Percentiles rank a stretch among this genome's conserved stretches.
These are phyloP conservation scores for Zygogramma bicolorata DNA, from an alignment of 2,888 invertebrate species.

Conservation along the genomic window DNA sequence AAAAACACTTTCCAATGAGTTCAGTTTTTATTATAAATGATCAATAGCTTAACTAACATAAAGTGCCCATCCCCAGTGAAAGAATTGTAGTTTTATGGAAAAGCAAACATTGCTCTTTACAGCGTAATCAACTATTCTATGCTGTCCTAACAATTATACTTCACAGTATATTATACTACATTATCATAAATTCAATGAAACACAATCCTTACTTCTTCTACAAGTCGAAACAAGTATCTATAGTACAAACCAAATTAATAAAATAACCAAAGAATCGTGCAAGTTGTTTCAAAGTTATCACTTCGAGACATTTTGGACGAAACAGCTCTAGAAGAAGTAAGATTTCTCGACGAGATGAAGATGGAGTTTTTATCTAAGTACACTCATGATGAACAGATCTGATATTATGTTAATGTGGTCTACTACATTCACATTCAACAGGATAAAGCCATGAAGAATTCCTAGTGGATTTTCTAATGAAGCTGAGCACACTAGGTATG, in stretches of 20 bases:
- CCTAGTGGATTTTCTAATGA: background rate
- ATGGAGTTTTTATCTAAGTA: constrained; percentile 58
- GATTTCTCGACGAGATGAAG: constrained; percentile 51
- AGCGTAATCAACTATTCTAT: constrained; percentile 65
- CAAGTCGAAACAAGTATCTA: constrained; percentile 40
- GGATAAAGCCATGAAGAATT: constrained; percentile 24
- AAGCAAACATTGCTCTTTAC: constrained; percentile 67
- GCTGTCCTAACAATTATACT: constrained; percentile 65
- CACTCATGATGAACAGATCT: constrained; percentile 61
- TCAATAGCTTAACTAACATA: constrained; percentile 67
- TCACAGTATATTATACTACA: constrained; percentile 46
- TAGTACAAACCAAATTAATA: constrained; percentile 48
- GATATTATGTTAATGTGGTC: constrained; percentile 48
- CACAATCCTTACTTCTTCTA: constrained; percentile 51
- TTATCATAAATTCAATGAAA: constrained; percentile 55
- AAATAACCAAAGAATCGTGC: constrained; percentile 26
- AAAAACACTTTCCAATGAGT: constrained; percentile 39
- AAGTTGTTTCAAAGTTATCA: constrained; percentile 13
- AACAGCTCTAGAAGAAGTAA: constrained; percentile 45
- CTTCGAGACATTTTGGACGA: constrained; percentile 25
- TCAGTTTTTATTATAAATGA: constrained; percentile 66
- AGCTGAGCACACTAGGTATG: background rate
- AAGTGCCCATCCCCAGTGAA: constrained; percentile 68
- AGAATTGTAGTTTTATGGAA: constrained; percentile 61
- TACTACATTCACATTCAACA: constrained; percentile 46